These are phyloP conservation scores for Pogoniulus pusillus DNA, from an alignment of 2,797 vertebrate genomes.

Conservation along the genomic window DNA sequence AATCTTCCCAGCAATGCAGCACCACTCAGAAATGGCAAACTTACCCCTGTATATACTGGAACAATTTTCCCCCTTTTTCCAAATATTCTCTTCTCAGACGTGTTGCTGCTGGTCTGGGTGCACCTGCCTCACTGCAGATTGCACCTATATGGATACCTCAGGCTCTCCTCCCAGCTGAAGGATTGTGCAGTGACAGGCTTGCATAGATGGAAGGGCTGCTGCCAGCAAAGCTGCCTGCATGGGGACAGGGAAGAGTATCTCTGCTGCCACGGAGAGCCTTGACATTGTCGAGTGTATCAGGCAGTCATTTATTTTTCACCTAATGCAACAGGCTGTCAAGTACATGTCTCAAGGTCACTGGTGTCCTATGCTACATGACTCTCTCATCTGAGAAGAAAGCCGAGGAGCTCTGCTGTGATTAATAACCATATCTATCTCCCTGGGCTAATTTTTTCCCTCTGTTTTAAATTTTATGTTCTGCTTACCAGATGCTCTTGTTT, in stretches of 20 bases:
- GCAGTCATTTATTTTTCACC: not conserved
- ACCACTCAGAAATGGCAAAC: not conserved
- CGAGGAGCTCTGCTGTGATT: conserved; percentile 44
- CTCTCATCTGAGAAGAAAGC: not conserved
- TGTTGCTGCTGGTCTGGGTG: not conserved
- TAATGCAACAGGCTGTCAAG: not conserved
- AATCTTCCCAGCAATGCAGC: not conserved
- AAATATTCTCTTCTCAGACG: not conserved
- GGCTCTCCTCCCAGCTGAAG: not conserved
- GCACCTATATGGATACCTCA: not conserved
- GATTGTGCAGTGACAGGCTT: rapidly evolving
- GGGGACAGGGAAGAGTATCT: not conserved
- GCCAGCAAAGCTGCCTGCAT: rapidly evolving
- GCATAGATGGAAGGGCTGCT: not conserved
- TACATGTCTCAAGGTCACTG: not conserved
- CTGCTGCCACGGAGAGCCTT: not conserved
- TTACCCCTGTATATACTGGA: not conserved
- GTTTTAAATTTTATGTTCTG: conserved; percentile 56
- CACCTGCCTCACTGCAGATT: not conserved
- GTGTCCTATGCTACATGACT: not conserved
- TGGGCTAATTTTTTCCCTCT: conserved; percentile 41
- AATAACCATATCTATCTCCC: conserved; percentile 28
- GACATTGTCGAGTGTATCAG: not conserved
- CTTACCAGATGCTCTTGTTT: conserved; percentile 69
- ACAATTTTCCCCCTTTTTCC: not conserved